These are phyloP conservation scores for Peribatodes rhomboidaria DNA, from an alignment of 2,888 invertebrate genomes.

Conservation along the genomic window DNA sequence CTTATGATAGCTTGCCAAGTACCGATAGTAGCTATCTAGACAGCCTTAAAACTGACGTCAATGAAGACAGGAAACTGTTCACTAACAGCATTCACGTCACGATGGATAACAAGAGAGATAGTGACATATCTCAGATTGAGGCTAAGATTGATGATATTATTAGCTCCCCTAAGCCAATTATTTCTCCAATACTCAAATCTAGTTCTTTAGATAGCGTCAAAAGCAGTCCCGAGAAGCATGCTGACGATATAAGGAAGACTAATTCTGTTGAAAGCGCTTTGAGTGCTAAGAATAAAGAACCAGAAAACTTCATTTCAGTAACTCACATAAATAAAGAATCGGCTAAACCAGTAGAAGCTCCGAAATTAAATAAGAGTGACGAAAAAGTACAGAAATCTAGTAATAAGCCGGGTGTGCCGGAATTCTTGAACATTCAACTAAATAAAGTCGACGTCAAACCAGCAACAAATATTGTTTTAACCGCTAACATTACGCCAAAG, in stretches of 20 bases:
- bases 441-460: slow-evolving; percentile 90
- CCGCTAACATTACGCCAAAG: slow-evolving; percentile 87
- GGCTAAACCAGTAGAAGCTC: slow-evolving; percentile 58
- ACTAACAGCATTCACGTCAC: slow-evolving; percentile 78
- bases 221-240: slow-evolving; percentile 82
- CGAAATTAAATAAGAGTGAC: slow-evolving; percentile 73
- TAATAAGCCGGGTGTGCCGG: slow-evolving; percentile 83
- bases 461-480: slow-evolving; percentile 88
- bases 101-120: slow-evolving; percentile 77
- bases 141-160: slow-evolving; percentile 86
- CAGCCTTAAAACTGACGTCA: slow-evolving; percentile 77
- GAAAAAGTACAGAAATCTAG: slow-evolving; percentile 70
- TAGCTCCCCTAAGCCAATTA: slow-evolving; percentile 83
- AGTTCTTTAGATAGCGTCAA: slow-evolving; percentile 87
- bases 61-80: slow-evolving; percentile 75
- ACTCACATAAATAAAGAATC: slow-evolving; percentile 86
- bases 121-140: slow-evolving; percentile 84
- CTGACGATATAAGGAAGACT: slow-evolving; percentile 80
- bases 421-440: slow-evolving; percentile 90
- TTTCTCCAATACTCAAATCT: slow-evolving; percentile 82
- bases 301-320: slow-evolving; percentile 84
- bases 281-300: slow-evolving; percentile 60
- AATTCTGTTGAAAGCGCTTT: slow-evolving; percentile 82
- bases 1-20: slow-evolving; percentile 80
- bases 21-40: slow-evolving; percentile 82